Percentiles rank a stretch among this genome's conserved stretches.
Evolutionary conservation across 2,888 invertebrate species (phyloP).

Genomic region (Diadegma fenestrale): DNA sequence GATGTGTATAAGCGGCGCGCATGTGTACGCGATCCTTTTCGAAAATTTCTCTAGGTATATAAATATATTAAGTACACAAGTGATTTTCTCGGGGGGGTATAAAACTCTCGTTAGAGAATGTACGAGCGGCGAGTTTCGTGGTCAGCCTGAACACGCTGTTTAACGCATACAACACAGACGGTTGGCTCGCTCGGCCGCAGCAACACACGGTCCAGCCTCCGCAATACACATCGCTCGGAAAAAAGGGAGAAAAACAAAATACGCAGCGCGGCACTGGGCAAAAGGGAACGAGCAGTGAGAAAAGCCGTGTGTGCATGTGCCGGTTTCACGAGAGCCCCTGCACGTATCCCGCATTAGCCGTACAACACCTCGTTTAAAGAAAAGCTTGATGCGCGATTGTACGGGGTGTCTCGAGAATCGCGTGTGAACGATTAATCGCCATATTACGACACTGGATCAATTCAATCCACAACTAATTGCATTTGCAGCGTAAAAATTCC

Average conservation of each 20-base stretch:
- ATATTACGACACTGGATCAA: background rate
- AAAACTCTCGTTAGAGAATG: constrained; percentile 56
- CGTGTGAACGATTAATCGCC: background rate
- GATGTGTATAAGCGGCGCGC: background rate
- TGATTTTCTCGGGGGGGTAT: constrained; percentile 15
- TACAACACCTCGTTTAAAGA: constrained; percentile 13
- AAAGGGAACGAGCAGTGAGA: constrained; percentile 2
- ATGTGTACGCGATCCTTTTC: background rate
- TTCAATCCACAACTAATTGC: background rate
- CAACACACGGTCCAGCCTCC: constrained; percentile 5
- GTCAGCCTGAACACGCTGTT: constrained; percentile 63
- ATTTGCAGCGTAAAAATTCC: background rate
- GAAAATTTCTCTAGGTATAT: background rate
- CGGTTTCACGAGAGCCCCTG: background rate
- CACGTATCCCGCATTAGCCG: constrained; percentile 16
- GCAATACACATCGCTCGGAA: background rate
- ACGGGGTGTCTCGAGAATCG: background rate
- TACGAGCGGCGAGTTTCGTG: constrained; percentile 59
- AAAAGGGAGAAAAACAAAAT: background rate
- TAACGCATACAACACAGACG: constrained; percentile 58
- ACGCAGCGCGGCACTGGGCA: constrained; percentile 12
- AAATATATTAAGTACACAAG: background rate
- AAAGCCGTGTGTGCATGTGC: background rate
- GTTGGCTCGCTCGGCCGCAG: constrained; percentile 34
- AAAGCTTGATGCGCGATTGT: background rate